Percentiles rank a stretch among this genome's conserved stretches.
phyloP scores from a whole-genome alignment of 1,140 invertebrate genomes.

The Phenacoccus solenopsis region DNA sequence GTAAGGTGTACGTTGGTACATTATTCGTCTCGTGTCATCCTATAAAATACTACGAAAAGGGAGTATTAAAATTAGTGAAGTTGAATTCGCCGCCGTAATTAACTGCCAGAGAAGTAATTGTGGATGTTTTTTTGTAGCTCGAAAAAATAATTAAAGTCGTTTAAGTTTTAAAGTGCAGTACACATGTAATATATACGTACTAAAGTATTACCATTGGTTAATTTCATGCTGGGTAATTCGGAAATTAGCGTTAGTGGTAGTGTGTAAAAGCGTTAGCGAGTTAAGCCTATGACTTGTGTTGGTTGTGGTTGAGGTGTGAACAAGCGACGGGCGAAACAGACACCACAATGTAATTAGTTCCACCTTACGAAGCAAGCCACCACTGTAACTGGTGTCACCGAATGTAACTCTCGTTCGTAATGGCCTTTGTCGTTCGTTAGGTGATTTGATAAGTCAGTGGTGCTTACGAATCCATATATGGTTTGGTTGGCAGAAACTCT shows the following conservation, averaged over 20 bases:
- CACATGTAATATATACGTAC: background rate
- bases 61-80: background rate
- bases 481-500: too few species aligned
- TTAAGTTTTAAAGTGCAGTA: conserved; percentile 9
- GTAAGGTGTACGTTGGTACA: too few species aligned
- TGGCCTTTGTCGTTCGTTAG: too few species aligned
- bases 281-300: conserved; percentile 6
- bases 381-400: background rate
- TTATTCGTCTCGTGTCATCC: too few species aligned
- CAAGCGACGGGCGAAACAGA: background rate
- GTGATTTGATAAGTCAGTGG: too few species aligned
- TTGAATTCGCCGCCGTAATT: background rate
- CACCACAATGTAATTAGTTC: conserved; percentile 15
- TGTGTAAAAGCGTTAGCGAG: background rate
- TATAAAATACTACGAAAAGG: too few species aligned
- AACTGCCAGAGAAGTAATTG: background rate
- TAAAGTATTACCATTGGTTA: conserved; percentile 7
- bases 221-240: conserved; percentile 14
- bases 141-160: conserved; percentile 8
- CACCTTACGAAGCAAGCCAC: conserved; percentile 7
- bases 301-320: conserved; percentile 11
- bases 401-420: too few species aligned
- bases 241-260: conserved; percentile 4
- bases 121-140: background rate
- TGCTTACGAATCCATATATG: too few species aligned